Evolutionary conservation across 2,888 invertebrate genomes (phyloP), one percentile per base, ranked within the genome.

Genomic region (Lysandra bellargus): DNA sequence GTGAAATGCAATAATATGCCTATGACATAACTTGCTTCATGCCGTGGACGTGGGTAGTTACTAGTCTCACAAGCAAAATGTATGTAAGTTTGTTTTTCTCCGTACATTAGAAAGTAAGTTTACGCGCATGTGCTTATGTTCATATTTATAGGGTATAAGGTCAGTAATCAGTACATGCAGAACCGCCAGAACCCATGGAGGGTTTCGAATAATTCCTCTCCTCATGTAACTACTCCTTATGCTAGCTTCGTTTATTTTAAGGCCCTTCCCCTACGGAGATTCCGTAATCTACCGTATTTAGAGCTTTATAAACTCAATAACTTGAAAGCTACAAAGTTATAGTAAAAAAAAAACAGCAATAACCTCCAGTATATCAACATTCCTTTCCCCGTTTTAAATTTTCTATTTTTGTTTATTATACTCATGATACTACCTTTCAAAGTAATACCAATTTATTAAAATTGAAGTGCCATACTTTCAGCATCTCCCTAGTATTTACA

Each of bases 141-240:
- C 30, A 4, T 69, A 33, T 82, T 83, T 83, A 83, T 83, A 83
- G 84, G 82, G 80, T 84, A 83, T 23, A 37, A 80, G 80, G 30
- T 64, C 23, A 30, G 64, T 64, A 3, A 30, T 3, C 3, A 12
- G 30, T 30, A 1, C 30, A 30, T 81, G 81, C 80, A 81, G 82
- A 81, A 81, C 80, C 79, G 81, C 80, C 80, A 81, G 82, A 81
- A 81, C 80, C 80, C 79, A 78, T 80, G 81, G 81, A 81, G 82
- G 82, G 83, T 82, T 82, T 81, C 74, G 82, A 80, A 80, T 82
- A 3, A 37, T 83, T 81, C 81, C 82, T 81, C 84, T 84, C 81
- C 79, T 80, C 44, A 74, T 40, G 23, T 33, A 72, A 33, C 61
- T 49, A 78, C 53, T 72, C 33, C 49, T 53, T 69, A 78, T 40